Percentiles rank a stretch among this genome's conserved stretches.
These are phyloP conservation scores for Puntigrus tetrazona DNA, from an alignment of 2,113 vertebrate genomes.

Conservation along the genomic window DNA sequence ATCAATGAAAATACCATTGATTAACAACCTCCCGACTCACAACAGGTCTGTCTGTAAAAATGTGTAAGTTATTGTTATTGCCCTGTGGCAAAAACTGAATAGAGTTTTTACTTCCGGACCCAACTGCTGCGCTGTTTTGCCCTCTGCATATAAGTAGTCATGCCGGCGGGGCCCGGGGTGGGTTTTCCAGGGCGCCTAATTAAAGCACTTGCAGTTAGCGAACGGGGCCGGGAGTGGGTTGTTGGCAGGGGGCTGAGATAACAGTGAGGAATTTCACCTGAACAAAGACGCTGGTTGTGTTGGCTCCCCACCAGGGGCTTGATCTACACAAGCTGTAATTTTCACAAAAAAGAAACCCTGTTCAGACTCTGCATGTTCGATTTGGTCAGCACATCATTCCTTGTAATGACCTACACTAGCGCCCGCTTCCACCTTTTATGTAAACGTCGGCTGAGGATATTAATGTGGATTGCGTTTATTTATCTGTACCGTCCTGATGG, in stretches of 20 bases:
- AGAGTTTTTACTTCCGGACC: neutral
- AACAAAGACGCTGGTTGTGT: conserved; percentile 59
- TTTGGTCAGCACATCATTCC: neutral
- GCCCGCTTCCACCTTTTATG: conserved; percentile 17
- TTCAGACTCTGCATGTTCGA: conserved; percentile 8
- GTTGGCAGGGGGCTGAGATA: conserved; percentile 34
- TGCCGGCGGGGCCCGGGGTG: neutral
- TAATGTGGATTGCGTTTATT: conserved; percentile 41
- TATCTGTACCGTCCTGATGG: conserved; percentile 12
- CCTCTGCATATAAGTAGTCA: neutral
- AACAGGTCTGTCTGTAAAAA: neutral
- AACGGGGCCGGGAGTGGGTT: neutral
- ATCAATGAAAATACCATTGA: neutral
- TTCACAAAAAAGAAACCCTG: conserved; percentile 47
- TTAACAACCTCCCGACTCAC: neutral
- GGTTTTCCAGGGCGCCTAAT: conserved; percentile 46
- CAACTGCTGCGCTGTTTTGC: neutral
- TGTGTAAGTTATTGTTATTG: neutral
- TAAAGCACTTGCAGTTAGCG: conserved; percentile 48
- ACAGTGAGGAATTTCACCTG: conserved; percentile 56
- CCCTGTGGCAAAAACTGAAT: neutral
- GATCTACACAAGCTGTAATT: conserved; percentile 54
- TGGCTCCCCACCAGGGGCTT: conserved; percentile 51
- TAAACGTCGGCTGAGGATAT: conserved; percentile 17
- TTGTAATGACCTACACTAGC: neutral